These are phyloP conservation scores for Cygnus olor DNA, from an alignment of 2,797 vertebrate genomes.

Conservation along the genomic window DNA sequence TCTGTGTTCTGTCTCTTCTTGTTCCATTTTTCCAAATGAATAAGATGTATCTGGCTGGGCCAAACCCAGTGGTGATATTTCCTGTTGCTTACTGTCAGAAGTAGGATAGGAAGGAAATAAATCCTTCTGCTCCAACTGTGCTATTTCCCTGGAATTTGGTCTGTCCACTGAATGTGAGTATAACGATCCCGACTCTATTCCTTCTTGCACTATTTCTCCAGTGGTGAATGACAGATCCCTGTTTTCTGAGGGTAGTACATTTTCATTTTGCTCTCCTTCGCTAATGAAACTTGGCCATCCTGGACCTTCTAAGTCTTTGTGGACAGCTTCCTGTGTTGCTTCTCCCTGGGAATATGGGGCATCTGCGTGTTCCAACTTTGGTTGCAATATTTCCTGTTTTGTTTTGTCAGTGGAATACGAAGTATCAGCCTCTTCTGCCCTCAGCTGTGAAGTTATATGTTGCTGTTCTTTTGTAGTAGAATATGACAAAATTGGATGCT, in stretches of 20 bases:
- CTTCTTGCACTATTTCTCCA: neutral
- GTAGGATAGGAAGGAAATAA: neutral
- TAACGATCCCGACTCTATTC: neutral
- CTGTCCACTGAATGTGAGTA: fast-evolving
- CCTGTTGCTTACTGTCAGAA: neutral
- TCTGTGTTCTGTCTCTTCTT: neutral
- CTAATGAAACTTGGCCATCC: neutral
- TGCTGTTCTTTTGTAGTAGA: neutral
- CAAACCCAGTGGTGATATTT: neutral
- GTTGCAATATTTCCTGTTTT: neutral
- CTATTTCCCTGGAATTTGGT: neutral
- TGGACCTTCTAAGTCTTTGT: neutral
- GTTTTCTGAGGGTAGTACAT: neutral
- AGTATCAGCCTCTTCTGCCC: neutral
- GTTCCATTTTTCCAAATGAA: neutral
- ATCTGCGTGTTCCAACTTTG: neutral
- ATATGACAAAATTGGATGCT: neutral
- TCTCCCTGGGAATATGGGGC: neutral
- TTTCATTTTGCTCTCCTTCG: neutral
- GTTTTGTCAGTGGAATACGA: neutral
- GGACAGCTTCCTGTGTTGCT: neutral
- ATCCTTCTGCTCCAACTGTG: neutral
- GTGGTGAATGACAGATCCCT: neutral
- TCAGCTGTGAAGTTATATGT: neutral
- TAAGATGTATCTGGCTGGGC: neutral